Evolutionary conservation across 2,888 invertebrate species (phyloP), one percentile per base, ranked within the genome.

Genomic region (Gortyna flavago): DNA sequence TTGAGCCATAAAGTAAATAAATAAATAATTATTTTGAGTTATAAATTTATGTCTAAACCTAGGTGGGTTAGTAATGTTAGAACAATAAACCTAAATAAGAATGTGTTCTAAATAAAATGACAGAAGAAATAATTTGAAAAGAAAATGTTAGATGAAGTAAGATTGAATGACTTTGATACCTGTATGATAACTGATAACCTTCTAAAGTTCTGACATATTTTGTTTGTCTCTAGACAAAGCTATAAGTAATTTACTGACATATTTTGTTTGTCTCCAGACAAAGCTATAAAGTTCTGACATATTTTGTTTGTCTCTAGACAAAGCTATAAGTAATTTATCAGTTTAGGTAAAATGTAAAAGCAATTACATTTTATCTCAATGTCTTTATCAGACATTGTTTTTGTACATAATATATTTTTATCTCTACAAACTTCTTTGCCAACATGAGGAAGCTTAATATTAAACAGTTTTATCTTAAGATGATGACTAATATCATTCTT

Each of bases 331-430:
- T 11, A 54, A 41, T 76, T 35, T 76, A 75, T 70, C 62, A 74
- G 59, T 54, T 74, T 21, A 73, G 69, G 72, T 51, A 75, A 76
- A 66, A 72, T 88, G 81, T 70, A 18, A 83, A 88, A 81, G 44
- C 51, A 82, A 82, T 80, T 74, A 74, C 11, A 25, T 72, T 65
- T 77, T 81, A 85, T 88, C 68, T 77, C 18, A 68, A 77, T 64
- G 35, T 66, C 51, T 59, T 61, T 80, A 79, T 61, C 79, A 77
- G 57, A 44, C 66, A 48, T 44, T 76, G 35, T 54, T 78, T 54
- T 32, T 35, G 11, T 78, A 54, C 6, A 21, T 29, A 2, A 35
- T n/a, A 21, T 35, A 51, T 64, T 70, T 32, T 65, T 83, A 83
- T 83, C 54, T 59, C 21, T 51, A 51, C 9, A 57, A 25, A 18